A percentile compares a stretch with the other conserved stretches of the same genome.
Conservation (phyloP, 2,113 vertebrate genomes). For the Cromileptes altivelis region DNA sequence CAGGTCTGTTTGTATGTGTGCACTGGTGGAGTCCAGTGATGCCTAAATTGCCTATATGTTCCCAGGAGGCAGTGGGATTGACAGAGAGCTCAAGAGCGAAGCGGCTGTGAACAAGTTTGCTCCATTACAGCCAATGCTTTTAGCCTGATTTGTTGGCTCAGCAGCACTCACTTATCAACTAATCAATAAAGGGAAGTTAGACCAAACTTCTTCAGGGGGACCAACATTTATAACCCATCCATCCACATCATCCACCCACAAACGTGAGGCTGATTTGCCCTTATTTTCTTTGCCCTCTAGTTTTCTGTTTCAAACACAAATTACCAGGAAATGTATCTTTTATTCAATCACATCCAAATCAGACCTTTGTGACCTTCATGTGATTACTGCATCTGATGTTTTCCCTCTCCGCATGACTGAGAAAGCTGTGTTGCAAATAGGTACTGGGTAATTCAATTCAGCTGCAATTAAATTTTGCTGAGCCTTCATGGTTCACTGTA, state of each 20-base stretch:
- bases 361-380: conserved; percentile 24
- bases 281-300: not conserved
- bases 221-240: conserved; percentile 20
- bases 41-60: conserved; percentile 60
- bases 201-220: conserved; percentile 60
- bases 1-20: conserved; percentile 44
- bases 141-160: conserved; percentile 71
- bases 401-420: conserved; percentile 39
- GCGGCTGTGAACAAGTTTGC: conserved; percentile 70
- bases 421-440: not conserved
- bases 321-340: not conserved
- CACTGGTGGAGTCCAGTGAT: conserved; percentile 37
- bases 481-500: not conserved
- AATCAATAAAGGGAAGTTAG: conserved; percentile 76
- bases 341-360: conserved; percentile 35
- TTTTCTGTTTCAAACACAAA: conserved; percentile 6
- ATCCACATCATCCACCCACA: conserved; percentile 5
- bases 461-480: conserved; percentile 4
- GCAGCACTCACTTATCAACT: conserved; percentile 72
- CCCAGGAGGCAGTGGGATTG: conserved; percentile 56
- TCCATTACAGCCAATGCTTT: conserved; percentile 79
- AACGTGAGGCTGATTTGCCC: not conserved
- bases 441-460: conserved; percentile 26
- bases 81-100: conserved; percentile 50
- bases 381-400: conserved; percentile 21